Evolutionary conservation across 2,797 vertebrate species (phyloP), one percentile per base, ranked within the genome.

Genomic region (Hyperoplus lanceolatus): DNA sequence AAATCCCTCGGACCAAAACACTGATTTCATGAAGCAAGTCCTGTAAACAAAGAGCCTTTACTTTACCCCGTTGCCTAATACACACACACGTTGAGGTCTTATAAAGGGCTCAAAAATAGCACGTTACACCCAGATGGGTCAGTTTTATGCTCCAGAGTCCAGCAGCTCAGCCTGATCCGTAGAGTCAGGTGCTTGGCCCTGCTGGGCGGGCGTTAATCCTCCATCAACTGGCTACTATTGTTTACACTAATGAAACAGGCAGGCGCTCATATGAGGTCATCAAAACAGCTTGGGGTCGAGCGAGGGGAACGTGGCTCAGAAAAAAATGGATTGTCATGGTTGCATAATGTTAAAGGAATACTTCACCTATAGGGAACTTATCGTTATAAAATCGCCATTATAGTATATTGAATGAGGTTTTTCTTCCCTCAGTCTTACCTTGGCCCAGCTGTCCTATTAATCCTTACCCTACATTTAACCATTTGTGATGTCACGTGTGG

Each of bases 31-130:
- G 13, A 64, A 50, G 55, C 54, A 79, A 68, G 58, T 56, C 41
- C n/a, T 48, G n/a, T 62, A 71, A 83, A 92, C 88, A 90, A 91
- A 91, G 70, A 79, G 53, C 51, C 43, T 60, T 59, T 81, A 60
- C 68, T 70, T 54, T 54, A 36, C 5, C 5, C 14, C 4, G 54
- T 91, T 89, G 87, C 79, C 75, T 62, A 87, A 89, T 48, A 36
- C 45, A 46, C 2, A 21, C 15, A 75, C 41, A 38, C 29, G 29
- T 29, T 29, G 66, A 56, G 48, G 56, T 74, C 18, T 4, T 5
- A 49, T 6, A 55, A n/a, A 56, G 59, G 41, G 21, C 53, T 36
- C 36, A 46, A 15, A 41, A 41, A 54, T 39, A 75, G 15, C 48
- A 42, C 14, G 18, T 62, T 45, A 64, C 29, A n/a, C 57, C 12